A percentile compares a stretch with the other conserved stretches of the same genome.
Evolutionary conservation across 2,888 invertebrate genomes (phyloP).

Genomic region (Ecdyonurus torrentis): DNA sequence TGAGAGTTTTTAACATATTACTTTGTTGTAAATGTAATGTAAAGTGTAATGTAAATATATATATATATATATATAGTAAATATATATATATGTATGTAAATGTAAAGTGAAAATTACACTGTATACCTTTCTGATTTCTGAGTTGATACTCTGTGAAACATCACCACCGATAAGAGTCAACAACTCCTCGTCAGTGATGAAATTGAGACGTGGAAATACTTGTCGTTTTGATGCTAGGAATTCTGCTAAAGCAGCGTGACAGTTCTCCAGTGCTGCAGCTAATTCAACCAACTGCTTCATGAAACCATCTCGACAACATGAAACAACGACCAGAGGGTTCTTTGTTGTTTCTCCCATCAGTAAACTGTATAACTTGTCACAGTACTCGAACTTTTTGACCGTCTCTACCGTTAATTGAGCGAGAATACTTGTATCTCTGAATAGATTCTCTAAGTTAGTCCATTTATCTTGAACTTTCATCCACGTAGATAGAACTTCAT

Average conservation of each 20-base stretch:
- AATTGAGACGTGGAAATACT: constrained; percentile 81
- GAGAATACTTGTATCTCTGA: constrained; percentile 77
- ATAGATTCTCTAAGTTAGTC: constrained; percentile 85
- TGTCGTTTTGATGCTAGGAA: constrained; percentile 77
- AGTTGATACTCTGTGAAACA: constrained; percentile 69
- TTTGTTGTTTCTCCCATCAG: constrained; percentile 54
- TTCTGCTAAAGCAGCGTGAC: constrained; percentile 82
- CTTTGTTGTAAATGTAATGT: too few species aligned
- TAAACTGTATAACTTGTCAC: constrained; percentile 63
- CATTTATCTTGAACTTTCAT: constrained; percentile 72
- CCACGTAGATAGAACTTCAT: constrained; percentile 82
- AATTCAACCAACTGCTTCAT: constrained; percentile 57
- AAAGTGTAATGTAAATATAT: too few species aligned
- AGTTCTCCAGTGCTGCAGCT: constrained; percentile 60
- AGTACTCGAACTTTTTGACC: constrained; percentile 65
- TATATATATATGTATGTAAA: too few species aligned
- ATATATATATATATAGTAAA: too few species aligned
- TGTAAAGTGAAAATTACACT: background rate
- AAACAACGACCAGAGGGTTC: constrained; percentile 58
- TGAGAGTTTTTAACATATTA: too few species aligned
- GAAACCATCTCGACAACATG: constrained; percentile 36
- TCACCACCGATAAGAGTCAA: constrained; percentile 77
- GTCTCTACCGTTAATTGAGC: constrained; percentile 78
- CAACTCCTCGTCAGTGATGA: constrained; percentile 85
- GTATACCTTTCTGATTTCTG: constrained; percentile 75